These are phyloP conservation scores for Drosophila busckii DNA, from an alignment of 1,140 invertebrate species.

Conservation along the genomic window DNA sequence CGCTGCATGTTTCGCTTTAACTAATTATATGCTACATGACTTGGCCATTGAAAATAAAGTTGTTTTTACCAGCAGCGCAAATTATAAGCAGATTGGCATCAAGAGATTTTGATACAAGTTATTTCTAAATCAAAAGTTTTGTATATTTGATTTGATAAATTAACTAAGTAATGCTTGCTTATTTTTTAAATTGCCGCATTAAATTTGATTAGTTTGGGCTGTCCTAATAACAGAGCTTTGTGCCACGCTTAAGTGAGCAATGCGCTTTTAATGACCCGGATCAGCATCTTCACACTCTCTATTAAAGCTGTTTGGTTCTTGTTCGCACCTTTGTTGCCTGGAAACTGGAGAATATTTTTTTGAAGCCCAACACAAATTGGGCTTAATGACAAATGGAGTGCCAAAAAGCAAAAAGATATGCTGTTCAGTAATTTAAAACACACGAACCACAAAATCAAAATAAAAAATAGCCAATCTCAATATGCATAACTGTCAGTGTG, in stretches of 20 bases:
- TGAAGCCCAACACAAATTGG: constrained; percentile 52
- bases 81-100: too few species aligned
- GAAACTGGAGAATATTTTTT: constrained; percentile 47
- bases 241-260: neutral
- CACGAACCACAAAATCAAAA: constrained; percentile 16
- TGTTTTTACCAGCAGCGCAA: too few species aligned
- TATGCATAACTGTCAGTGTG: too few species aligned
- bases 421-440: constrained; percentile 47
- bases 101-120: too few species aligned
- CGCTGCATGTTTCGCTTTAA: too few species aligned
- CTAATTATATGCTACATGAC: too few species aligned
- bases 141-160: constrained; percentile 15
- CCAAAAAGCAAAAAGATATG: constrained; percentile 43
- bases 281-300: neutral
- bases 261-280: neutral
- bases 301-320: neutral
- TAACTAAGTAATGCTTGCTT: constrained; percentile 20
- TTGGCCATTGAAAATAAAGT: too few species aligned
- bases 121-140: too few species aligned
- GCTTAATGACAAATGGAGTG: constrained; percentile 69
- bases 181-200: constrained; percentile 24
- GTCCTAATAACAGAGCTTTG: constrained; percentile 11
- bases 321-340: neutral
- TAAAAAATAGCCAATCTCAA: too few species aligned
- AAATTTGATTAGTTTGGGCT: constrained; percentile 17